These are phyloP conservation scores for Vannuccia rotundouncinata DNA, from an alignment of 2,888 invertebrate genomes.

Conservation along the genomic window DNA sequence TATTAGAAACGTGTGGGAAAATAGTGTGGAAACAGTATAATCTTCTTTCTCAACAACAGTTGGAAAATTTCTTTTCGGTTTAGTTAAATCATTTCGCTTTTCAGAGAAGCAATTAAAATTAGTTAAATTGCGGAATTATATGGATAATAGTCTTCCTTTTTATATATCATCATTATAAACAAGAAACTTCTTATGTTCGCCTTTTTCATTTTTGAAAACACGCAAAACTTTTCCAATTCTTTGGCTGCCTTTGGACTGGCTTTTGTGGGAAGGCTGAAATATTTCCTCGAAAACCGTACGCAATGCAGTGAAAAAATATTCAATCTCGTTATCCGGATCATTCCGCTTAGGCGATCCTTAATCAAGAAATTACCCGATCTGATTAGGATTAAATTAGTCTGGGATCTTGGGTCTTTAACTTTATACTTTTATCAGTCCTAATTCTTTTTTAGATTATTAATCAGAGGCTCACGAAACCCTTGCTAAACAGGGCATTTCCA, in stretches of 20 bases:
- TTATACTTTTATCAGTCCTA: slow-evolving; percentile 19
- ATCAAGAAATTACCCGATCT: slow-evolving; percentile 23
- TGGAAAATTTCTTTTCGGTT: too few relatives aligned
- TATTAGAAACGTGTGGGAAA: too few relatives aligned
- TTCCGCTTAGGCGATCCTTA: slow-evolving; percentile 15
- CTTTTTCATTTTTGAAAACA: slow-evolving; percentile 26
- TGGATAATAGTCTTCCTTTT: neutral
- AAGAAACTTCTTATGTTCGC: slow-evolving; percentile 9
- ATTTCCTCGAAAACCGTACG: neutral
- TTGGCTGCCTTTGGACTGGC: neutral
- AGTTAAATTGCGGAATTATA: slow-evolving; percentile 2
- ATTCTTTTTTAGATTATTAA: slow-evolving; percentile 19
- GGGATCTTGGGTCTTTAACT: slow-evolving; percentile 26
- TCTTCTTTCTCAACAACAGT: too few relatives aligned
- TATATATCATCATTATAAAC: neutral
- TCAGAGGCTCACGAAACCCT: slow-evolving; percentile 12
- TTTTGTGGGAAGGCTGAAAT: neutral
- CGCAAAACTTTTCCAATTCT: neutral
- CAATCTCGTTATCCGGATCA: slow-evolving; percentile 2
- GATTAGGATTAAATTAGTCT: slow-evolving; percentile 14
- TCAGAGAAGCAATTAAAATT: slow-evolving; percentile 19
- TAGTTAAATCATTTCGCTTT: too few relatives aligned
- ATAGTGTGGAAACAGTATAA: too few relatives aligned
- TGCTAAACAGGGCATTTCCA: neutral
- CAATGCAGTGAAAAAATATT: neutral